Evolutionary conservation across 1,140 invertebrate species (phyloP).

Genomic region (Papilio polyxenes): DNA sequence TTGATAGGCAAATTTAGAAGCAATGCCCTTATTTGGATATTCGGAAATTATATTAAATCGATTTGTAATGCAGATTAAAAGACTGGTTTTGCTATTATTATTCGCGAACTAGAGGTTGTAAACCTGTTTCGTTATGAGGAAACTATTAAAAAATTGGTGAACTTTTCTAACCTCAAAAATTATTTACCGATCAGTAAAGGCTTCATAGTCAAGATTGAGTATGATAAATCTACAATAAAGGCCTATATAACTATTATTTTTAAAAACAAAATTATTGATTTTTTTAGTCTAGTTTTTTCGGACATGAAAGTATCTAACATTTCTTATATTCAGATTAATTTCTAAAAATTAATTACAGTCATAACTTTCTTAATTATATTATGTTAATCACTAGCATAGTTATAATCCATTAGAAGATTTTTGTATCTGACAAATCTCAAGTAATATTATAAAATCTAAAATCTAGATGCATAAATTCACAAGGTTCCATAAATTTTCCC

Average conservation of each 20-base stretch:
- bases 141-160: too few species aligned
- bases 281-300: too few species aligned
- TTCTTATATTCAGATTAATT: too few species aligned
- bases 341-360: too few species aligned
- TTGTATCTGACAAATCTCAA: not conserved
- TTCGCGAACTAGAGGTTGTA: not conserved
- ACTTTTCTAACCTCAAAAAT: too few species aligned
- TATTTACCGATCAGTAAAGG: too few species aligned
- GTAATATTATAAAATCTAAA: not conserved
- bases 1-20: conserved; percentile 44
- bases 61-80: conserved; percentile 14
- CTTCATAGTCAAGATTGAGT: too few species aligned
- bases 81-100: not conserved
- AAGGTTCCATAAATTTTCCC: not conserved
- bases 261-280: too few species aligned
- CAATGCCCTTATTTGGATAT: conserved; percentile 53
- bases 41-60: conserved; percentile 45
- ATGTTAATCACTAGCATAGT: not conserved
- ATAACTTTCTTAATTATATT: not conserved
- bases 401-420: not conserved
- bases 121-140: too few species aligned
- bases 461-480: not conserved
- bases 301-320: too few species aligned
- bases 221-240: too few species aligned
- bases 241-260: too few species aligned